Percentiles rank a stretch among this genome's conserved stretches.
Evolutionary conservation across 2,888 invertebrate species (phyloP).

Genomic region (Electrophaes corylata): DNA sequence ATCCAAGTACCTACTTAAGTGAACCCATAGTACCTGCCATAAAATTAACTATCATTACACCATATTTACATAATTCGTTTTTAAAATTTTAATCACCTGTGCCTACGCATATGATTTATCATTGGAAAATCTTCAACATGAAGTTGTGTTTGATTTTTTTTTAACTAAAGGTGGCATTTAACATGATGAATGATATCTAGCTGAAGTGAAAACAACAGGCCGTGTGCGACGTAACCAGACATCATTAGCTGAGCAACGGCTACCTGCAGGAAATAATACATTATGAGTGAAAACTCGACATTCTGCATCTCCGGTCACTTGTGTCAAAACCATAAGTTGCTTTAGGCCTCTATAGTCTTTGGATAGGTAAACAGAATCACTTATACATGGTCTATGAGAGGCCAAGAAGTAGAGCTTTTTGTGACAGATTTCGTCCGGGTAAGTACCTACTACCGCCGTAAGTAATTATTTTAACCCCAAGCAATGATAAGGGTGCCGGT

Average conservation of each 20-base stretch:
- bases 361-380: no score
- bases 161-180: slow-evolving; percentile 36
- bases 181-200: slow-evolving; percentile 49
- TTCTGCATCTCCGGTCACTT: slow-evolving; percentile 50
- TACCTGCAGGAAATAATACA: slow-evolving; percentile 55
- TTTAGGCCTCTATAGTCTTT: no score
- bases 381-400: no score
- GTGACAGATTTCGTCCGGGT: no score
- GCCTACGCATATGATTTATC: slow-evolving; percentile 14
- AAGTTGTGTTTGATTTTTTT: not conserved
- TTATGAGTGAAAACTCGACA: slow-evolving; percentile 59
- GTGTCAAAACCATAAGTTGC: slow-evolving; percentile 16
- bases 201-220: slow-evolving; percentile 51
- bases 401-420: no score
- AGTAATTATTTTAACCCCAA: no score
- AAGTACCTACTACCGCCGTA: no score
- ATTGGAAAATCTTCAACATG: slow-evolving; percentile 11
- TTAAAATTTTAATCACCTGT: slow-evolving; percentile 17
- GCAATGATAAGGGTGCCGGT: no score
- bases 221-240: slow-evolving; percentile 45
- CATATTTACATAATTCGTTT: slow-evolving; percentile 16
- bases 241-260: slow-evolving; percentile 49
- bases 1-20: slow-evolving; percentile 8
- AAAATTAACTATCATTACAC: slow-evolving; percentile 10
- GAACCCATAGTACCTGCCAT: slow-evolving; percentile 10